A percentile compares a stretch with the other conserved stretches of the same genome.
Conservation (phyloP, 2,797 vertebrate species). For the Neomorphus geoffroyi region DNA sequence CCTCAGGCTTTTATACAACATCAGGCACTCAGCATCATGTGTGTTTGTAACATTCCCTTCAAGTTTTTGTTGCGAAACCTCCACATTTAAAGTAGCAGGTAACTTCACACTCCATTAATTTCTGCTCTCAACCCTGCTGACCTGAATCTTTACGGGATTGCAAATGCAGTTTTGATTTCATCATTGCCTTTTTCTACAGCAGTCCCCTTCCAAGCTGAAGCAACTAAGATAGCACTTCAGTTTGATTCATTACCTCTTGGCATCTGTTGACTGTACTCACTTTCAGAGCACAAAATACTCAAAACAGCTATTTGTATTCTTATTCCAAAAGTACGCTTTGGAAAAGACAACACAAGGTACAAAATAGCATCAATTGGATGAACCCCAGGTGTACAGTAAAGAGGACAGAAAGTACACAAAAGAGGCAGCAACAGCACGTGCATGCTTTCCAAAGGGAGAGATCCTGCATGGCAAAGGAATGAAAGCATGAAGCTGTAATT, state of each 20-base stretch:
- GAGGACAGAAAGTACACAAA: background rate
- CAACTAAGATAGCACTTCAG: background rate
- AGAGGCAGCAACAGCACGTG: background rate
- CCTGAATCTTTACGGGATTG: background rate
- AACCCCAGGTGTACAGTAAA: background rate
- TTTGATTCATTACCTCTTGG: constrained; percentile 35
- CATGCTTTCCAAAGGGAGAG: background rate
- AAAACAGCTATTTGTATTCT: background rate
- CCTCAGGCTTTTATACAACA: background rate
- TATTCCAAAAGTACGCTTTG: background rate
- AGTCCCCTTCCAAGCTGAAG: background rate
- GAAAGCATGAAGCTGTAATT: background rate
- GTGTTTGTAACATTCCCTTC: background rate
- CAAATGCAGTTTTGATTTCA: constrained; percentile 1
- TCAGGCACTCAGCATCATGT: background rate
- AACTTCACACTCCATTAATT: background rate
- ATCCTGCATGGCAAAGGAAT: background rate
- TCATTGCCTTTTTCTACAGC: background rate
- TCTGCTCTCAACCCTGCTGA: background rate
- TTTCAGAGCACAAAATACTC: background rate
- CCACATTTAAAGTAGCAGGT: background rate
- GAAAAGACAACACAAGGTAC: background rate
- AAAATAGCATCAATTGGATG: background rate
- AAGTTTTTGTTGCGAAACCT: background rate
- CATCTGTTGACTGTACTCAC: background rate